These are phyloP conservation scores for Crenichthys baileyi DNA, from an alignment of 2,797 vertebrate genomes.

Conservation along the genomic window DNA sequence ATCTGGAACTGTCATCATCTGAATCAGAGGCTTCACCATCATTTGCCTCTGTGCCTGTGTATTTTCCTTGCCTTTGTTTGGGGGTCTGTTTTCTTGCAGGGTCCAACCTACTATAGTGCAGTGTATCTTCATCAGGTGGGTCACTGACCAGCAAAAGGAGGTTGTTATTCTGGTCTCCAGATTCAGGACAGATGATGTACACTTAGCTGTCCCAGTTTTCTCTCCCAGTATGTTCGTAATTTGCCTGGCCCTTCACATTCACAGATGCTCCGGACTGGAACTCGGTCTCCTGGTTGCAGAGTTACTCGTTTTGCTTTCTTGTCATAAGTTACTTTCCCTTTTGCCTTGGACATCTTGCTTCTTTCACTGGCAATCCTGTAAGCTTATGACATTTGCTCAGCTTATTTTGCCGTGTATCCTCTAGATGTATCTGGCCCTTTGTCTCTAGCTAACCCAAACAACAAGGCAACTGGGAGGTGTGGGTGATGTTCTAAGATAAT, in stretches of 20 bases:
- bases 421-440: neutral
- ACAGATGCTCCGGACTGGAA: no score
- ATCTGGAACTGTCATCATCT: neutral
- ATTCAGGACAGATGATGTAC: neutral
- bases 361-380: constrained; percentile 15
- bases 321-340: neutral
- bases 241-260: neutral
- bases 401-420: neutral
- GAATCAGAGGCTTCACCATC: neutral
- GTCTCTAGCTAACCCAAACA: neutral
- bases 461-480: no score
- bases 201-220: neutral
- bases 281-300: no score
- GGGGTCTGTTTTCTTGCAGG: no score
- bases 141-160: no score
- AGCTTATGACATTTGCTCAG: neutral
- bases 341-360: neutral
- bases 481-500: no score
- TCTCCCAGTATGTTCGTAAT: neutral
- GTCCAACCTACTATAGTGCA: no score
- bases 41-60: neutral
- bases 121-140: no score
- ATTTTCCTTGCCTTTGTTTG: neutral
- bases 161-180: no score
- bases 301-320: neutral